Conservation (phyloP, 2,888 invertebrate genomes). For the Tuta absoluta region DNA sequence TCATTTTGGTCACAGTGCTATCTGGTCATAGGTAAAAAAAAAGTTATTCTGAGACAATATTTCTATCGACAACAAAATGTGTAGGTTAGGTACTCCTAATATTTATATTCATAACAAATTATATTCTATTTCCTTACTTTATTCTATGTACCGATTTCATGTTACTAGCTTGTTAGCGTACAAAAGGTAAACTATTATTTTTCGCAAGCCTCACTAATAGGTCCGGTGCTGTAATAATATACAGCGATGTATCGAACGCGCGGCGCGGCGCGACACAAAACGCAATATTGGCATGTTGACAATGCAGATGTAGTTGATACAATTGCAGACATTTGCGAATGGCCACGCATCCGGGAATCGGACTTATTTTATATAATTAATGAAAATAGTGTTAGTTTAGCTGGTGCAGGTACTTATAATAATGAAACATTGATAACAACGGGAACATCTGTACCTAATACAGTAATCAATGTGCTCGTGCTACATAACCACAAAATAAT, state of each 20-base stretch:
- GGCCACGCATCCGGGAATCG: background rate
- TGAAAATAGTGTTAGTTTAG: no score
- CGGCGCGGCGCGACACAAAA: background rate
- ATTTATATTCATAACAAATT: no score
- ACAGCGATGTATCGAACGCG: background rate
- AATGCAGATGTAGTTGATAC: background rate
- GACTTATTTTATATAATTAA: background rate
- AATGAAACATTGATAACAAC: no score
- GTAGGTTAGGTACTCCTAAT: no score
- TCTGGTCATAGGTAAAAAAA: background rate
- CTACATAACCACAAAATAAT: no score
- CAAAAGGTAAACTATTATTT: background rate
- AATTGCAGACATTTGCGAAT: background rate
- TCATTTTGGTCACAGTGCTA: no score
- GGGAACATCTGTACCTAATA: no score
- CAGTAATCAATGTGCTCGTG: no score
- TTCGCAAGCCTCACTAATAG: background rate
- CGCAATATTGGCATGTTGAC: constrained; percentile 5
- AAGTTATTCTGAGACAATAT: no score
- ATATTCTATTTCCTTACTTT: background rate
- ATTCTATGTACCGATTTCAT: background rate
- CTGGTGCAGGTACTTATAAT: no score
- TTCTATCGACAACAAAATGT: no score
- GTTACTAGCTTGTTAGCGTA: background rate
- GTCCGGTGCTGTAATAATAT: background rate